Percentiles rank a stretch among this genome's conserved stretches.
These are phyloP conservation scores for Burhinus bistriatus DNA, from an alignment of 2,113 vertebrate genomes.

Conservation along the genomic window DNA sequence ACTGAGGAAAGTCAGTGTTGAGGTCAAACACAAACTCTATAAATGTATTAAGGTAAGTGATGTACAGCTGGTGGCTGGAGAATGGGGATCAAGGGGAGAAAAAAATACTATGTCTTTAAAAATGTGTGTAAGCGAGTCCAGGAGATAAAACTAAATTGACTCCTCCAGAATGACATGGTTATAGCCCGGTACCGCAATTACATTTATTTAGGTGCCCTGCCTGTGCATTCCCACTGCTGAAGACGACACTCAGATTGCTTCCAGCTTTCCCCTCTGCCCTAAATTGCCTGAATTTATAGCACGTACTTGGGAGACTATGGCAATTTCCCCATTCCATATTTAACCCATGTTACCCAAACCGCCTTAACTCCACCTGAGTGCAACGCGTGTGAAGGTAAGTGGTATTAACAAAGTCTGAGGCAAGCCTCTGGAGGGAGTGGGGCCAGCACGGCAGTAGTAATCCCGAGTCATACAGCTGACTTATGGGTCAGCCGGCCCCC, in stretches of 20 bases:
- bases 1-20: not conserved
- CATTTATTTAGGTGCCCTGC: not conserved
- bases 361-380: not conserved
- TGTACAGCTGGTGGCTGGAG: not conserved
- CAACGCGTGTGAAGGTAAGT: not conserved
- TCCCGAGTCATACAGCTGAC: not conserved
- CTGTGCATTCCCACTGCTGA: not conserved
- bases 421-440: not conserved
- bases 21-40: not conserved
- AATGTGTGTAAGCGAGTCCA: not conserved
- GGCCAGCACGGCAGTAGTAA: not conserved
- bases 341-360: not conserved
- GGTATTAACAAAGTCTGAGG: not conserved
- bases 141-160: not conserved
- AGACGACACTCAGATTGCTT: not conserved
- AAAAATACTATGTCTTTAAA: not conserved
- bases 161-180: not conserved
- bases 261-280: not conserved
- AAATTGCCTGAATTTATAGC: constrained; percentile 6
- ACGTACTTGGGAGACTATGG: not conserved
- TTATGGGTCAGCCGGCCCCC: not conserved
- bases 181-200: not conserved
- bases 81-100: not conserved
- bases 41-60: not conserved
- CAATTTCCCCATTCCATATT: not conserved